Evolutionary conservation across 2,113 vertebrate genomes (phyloP).

Genomic region (Scartelaos histophorus): DNA sequence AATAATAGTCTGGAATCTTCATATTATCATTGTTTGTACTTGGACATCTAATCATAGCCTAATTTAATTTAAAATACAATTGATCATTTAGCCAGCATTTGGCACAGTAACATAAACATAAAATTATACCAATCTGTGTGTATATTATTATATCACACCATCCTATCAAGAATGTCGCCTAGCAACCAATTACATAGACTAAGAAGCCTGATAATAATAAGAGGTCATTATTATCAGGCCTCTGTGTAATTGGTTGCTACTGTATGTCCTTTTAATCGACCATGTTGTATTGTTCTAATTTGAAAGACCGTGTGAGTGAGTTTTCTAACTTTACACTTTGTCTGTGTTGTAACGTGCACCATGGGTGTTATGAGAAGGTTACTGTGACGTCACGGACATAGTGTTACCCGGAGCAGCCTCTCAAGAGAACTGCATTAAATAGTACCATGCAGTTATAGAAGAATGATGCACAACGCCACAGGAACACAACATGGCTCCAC

Average conservation of each 20-base stretch:
- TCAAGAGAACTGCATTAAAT: background rate
- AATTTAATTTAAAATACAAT: too few species aligned
- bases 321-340: background rate
- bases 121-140: background rate
- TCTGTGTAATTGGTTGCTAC: too few species aligned
- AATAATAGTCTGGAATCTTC: slow-evolving; percentile 31
- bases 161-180: too few species aligned
- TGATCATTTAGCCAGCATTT: background rate
- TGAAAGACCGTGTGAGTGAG: slow-evolving; percentile 26
- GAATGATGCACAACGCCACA: background rate
- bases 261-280: background rate
- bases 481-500: background rate
- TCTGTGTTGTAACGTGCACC: slow-evolving; percentile 5
- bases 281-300: background rate
- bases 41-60: background rate
- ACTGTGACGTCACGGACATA: slow-evolving; percentile 53
- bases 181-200: too few species aligned
- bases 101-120: background rate
- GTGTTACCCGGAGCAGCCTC: background rate
- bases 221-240: too few species aligned
- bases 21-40: background rate
- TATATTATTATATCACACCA: too few species aligned
- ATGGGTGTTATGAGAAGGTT: slow-evolving; percentile 6
- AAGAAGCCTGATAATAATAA: too few species aligned
- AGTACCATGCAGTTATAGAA: background rate